Conservation (phyloP, 2,797 vertebrate species). For the Girardinus metallicus region DNA sequence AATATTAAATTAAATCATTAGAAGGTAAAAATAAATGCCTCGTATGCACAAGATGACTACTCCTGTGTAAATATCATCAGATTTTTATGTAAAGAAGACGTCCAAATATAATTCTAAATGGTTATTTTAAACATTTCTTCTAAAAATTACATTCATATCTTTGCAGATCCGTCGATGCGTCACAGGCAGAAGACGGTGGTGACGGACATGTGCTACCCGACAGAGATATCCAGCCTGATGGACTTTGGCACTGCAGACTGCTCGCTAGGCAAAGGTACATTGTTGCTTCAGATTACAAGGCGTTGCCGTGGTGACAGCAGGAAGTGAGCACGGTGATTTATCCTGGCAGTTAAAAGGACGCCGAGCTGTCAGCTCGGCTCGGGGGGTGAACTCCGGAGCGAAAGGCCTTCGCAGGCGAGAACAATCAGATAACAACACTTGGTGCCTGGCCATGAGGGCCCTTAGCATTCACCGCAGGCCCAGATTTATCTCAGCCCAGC, state of each 20-base stretch:
- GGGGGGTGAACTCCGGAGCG: constrained; percentile 44
- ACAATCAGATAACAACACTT: constrained; percentile 56
- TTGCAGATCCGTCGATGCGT: constrained; percentile 75
- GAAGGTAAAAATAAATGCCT: not conserved
- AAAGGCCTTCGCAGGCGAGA: constrained; percentile 49
- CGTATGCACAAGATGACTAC: not conserved
- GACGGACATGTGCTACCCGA: constrained; percentile 82
- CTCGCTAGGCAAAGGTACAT: constrained; percentile 81
- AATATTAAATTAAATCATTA: not conserved
- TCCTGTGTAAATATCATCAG: not conserved
- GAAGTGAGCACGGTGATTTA: constrained; percentile 58
- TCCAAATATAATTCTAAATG: not conserved
- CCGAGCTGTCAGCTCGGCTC: constrained; percentile 50
- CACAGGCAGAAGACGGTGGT: constrained; percentile 79
- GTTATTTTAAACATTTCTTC: not conserved
- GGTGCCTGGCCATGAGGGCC: constrained; percentile 18
- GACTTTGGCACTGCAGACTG: constrained; percentile 83
- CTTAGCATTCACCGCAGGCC: constrained; percentile 21
- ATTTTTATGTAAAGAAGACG: not conserved
- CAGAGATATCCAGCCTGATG: constrained; percentile 83
- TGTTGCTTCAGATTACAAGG: constrained; percentile 30
- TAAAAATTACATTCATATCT: not conserved
- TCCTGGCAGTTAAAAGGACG: constrained; percentile 63
- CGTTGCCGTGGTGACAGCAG: constrained; percentile 69
- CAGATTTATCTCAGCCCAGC: constrained; percentile 36